A percentile compares a stretch with the other conserved stretches of the same genome.
Evolutionary conservation across 2,113 vertebrate genomes (phyloP).

Genomic region (Eudorcas thomsonii): DNA sequence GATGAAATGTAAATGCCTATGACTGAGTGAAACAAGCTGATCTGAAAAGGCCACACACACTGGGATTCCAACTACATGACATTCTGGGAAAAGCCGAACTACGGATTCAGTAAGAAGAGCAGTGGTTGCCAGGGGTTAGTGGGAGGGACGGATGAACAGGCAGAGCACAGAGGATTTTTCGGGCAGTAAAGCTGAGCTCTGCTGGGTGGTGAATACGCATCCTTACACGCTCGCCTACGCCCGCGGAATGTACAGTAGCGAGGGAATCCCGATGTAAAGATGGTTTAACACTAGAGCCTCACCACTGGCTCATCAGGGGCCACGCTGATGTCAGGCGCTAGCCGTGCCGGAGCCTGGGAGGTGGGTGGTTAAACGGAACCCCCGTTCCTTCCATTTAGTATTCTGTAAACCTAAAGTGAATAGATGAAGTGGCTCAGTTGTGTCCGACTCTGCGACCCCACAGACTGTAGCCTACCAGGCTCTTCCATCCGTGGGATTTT

Average conservation of each 20-base stretch:
- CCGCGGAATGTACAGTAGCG: rapidly evolving
- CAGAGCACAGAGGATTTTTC: background rate
- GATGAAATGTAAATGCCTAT: background rate
- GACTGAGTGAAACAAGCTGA: background rate
- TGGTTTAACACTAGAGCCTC: rapidly evolving
- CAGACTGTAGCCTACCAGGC: too few relatives aligned
- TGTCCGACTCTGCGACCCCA: too few relatives aligned
- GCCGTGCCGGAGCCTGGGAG: background rate
- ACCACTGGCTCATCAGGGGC: rapidly evolving
- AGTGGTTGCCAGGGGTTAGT: background rate
- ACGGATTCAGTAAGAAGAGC: rapidly evolving
- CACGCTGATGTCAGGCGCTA: rapidly evolving
- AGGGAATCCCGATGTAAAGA: rapidly evolving
- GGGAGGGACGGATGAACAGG: background rate
- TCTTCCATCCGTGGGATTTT: too few relatives aligned
- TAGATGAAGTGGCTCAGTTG: too few relatives aligned
- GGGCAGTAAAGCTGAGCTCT: background rate
- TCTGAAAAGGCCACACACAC: background rate
- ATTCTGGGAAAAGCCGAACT: background rate
- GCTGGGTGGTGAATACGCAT: background rate
- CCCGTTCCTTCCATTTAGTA: background rate
- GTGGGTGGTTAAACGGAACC: background rate
- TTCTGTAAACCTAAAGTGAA: background rate
- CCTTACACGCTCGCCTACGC: too few relatives aligned
- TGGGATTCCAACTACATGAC: rapidly evolving